Percentiles rank a stretch among this genome's conserved stretches.
These are phyloP conservation scores for Trachythela sp. DNA, from an alignment of 64 coral and sea anemone genomes.

Conservation along the genomic window DNA sequence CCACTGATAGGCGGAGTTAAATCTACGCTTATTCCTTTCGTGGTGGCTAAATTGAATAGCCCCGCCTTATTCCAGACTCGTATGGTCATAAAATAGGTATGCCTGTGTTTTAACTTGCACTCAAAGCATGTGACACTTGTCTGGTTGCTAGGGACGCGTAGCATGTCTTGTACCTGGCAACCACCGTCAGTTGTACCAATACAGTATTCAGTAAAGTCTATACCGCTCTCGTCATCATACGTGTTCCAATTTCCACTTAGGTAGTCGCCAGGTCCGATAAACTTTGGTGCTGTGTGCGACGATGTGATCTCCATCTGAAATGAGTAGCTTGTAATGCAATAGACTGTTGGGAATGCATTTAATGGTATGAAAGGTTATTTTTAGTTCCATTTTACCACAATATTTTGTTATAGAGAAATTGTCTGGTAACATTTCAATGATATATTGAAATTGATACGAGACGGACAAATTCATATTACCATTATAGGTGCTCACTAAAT, in stretches of 20 bases:
- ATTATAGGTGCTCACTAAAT: too few relatives aligned
- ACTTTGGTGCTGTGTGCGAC: background rate
- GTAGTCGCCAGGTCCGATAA: slow-evolving; percentile 41
- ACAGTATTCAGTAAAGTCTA: slow-evolving; percentile 75
- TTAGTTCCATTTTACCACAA: too few relatives aligned
- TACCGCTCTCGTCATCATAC: slow-evolving; percentile 62
- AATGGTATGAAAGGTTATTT: background rate
- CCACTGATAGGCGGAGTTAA: slow-evolving; percentile 51
- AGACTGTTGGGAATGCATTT: too few relatives aligned
- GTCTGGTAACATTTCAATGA: too few relatives aligned
- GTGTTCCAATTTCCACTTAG: slow-evolving; percentile 58
- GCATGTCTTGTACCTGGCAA: slow-evolving; percentile 79
- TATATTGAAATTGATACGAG: too few relatives aligned
- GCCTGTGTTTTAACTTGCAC: slow-evolving; percentile 50
- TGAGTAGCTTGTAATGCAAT: background rate
- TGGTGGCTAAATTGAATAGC: slow-evolving; percentile 59
- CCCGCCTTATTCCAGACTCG: slow-evolving; percentile 73
- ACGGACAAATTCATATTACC: too few relatives aligned
- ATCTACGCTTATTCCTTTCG: slow-evolving; percentile 49
- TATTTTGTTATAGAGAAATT: too few relatives aligned
- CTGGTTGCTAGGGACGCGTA: slow-evolving; percentile 18
- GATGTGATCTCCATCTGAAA: background rate
- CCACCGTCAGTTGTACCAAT: slow-evolving; percentile 60
- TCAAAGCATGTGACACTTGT: slow-evolving; percentile 56
- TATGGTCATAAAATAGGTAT: slow-evolving; percentile 63